Conservation (phyloP, 1,140 invertebrate genomes). For the Stenopsyche tienmushanensis region DNA sequence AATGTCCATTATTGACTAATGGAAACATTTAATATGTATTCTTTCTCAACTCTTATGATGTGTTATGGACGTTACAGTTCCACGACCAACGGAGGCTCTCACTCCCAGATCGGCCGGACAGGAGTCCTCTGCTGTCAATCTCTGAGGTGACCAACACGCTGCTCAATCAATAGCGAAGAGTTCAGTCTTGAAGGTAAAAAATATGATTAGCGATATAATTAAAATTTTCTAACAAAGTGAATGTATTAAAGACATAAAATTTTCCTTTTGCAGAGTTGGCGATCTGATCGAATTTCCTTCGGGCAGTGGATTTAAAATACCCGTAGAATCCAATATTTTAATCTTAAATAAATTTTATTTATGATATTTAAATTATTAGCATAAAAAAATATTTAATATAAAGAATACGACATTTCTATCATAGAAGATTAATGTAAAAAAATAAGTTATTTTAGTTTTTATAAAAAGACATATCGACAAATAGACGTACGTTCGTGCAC, state of each 20-base stretch:
- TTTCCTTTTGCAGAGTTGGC: background rate
- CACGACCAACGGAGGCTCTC: slow-evolving; percentile 41
- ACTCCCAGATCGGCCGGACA: slow-evolving; percentile 64
- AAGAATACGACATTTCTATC: background rate
- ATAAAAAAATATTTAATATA: background rate
- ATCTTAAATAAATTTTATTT: slow-evolving; percentile 1
- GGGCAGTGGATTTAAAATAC: background rate
- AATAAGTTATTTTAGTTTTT: slow-evolving; percentile 8
- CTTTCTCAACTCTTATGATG: too few relatives aligned
- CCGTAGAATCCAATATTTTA: background rate
- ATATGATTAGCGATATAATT: background rate
- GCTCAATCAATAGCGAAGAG: slow-evolving; percentile 62
- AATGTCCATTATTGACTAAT: too few relatives aligned
- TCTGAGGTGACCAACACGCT: slow-evolving; percentile 80
- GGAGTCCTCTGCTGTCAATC: slow-evolving; percentile 79
- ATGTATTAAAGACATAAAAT: too few relatives aligned
- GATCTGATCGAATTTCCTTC: background rate
- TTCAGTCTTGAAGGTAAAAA: slow-evolving; percentile 24
- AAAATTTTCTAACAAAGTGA: background rate
- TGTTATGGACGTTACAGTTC: too few relatives aligned
- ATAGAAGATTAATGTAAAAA: background rate
- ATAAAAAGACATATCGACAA: slow-evolving; percentile 8
- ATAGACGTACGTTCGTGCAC: too few relatives aligned
- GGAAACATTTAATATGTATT: too few relatives aligned
- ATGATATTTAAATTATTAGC: background rate